Evolutionary conservation across 2,888 invertebrate species (phyloP), one percentile per base, ranked within the genome.

Genomic region (Capitulum mitella): DNA sequence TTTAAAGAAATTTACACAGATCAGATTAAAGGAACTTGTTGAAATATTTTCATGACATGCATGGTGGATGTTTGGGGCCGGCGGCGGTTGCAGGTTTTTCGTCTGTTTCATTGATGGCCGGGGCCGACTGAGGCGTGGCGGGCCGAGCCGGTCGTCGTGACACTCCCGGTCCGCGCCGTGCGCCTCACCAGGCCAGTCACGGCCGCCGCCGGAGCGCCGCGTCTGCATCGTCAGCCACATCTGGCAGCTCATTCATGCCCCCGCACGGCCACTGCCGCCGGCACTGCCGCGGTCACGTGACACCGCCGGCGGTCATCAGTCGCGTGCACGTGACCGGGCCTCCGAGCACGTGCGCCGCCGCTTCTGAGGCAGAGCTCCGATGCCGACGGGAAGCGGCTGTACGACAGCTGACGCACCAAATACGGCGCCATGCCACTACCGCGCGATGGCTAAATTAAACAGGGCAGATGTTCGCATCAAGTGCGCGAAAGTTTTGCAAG

Each of bases 201-300:
- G 29, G n/a, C 6, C 43, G 43, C 43, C 43, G 43, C 6, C 43
- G 43, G 43, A 58, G 29, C 26, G 51, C 29, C 29, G 5, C 58
- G 2, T 29, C 58, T n/a, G n/a, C 58, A 29, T 8, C 58, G n/a
- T 10, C n/a, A 8, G 6, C 54, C 54, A 26, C 54, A 22, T 22
- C 26, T 54, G 29, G 10, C 61, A 1, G 61, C 29, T 64, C 64
- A 64, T 64, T 64, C 64, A 64, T 64, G 29, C 64, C 34, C 0
- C 19, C 64, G 34, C 64, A 64, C 64, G 64, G 64, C 64, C 64
- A 22, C 22, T 51, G n/a, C n/a, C n/a, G n/a, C n/a, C n/a, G n/a
- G n/a, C n/a, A n/a, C n/a, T 22, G 29, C 32, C 16, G 16, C 12
- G 58, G 58, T 58, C 58, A 58, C 64, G 32, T 64, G 64, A 64